Evolutionary conservation across 2,888 invertebrate genomes (phyloP), one percentile per base, ranked within the genome.

Genomic region (Mesorhabditis sp.): DNA sequence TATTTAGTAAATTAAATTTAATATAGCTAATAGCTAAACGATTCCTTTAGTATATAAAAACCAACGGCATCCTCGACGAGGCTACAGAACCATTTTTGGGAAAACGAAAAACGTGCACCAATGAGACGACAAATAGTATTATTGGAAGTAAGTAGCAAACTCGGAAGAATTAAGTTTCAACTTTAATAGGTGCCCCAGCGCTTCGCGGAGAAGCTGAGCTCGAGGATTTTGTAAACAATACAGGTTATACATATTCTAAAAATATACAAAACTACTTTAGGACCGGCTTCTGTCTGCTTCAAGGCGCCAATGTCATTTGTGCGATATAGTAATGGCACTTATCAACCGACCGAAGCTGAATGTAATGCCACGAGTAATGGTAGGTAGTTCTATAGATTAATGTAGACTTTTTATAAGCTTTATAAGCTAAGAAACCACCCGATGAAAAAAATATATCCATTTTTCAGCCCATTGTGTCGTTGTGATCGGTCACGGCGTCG

Each of bases 381-480:
- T 50, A 13, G 2, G 58, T n/a, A 13, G 10, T 50, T 2, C 1
- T 2, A 2, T 2, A 50, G 7, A 13, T 50, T n/a, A 50, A 50
- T 1, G 2, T n/a, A 28, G 2, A 28, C 28, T 28, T 28, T 28
- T 28, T 28, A 28, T 28, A 28, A 28, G 28, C 28, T 28, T 28
- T 28, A 28, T 0, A 50, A 50, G n/a, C 7, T 50, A n/a, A 50
- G 58, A 13, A 10, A 50, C 2, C 2, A n/a, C 58, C 58, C n/a
- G 58, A 13, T 50, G 7, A 50, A n/a, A 50, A 13, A n/a, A 50
- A 50, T n/a, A 13, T 50, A 50, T 13, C 7, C 58, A 50, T 13
- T 50, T 50, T 50, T 50, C 58, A 50, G 58, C 58, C n/a, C 58
- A 50, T 50, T 50, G 58, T 50, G 58, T 50, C n/a, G 10, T 50